Percentiles rank a stretch among this genome's conserved stretches.
phyloP scores from a whole-genome alignment of 2,888 invertebrate species.

The Thymelicus acteon region DNA sequence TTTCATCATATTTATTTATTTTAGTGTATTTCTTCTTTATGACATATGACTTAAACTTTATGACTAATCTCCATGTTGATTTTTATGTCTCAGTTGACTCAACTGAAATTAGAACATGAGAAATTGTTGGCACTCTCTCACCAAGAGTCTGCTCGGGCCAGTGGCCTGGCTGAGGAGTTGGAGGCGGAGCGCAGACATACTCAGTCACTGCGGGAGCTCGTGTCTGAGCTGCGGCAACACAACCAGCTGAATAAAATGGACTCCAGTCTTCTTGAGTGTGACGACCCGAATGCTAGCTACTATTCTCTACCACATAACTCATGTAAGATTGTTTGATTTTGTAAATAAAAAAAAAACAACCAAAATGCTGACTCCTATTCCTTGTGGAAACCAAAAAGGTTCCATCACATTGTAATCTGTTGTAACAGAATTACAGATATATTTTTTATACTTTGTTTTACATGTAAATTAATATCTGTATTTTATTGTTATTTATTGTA shows the following conservation, averaged over 20 bases:
- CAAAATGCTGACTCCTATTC: too few relatives aligned
- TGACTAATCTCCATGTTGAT: background rate
- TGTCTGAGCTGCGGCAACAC: conserved; percentile 67
- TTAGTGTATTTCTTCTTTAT: too few relatives aligned
- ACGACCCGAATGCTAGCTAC: conserved; percentile 69
- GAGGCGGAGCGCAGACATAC: conserved; percentile 59
- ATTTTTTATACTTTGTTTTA: too few relatives aligned
- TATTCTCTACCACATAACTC: conserved; percentile 63
- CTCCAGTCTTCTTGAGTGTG: conserved; percentile 71
- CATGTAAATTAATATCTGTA: too few relatives aligned
- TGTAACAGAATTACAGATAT: too few relatives aligned
- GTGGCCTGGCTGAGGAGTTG: conserved; percentile 61
- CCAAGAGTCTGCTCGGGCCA: conserved; percentile 57
- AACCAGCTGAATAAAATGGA: conserved; percentile 65
- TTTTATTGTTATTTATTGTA: conserved; percentile 37
- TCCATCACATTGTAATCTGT: too few relatives aligned
- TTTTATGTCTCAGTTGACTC: conserved; percentile 66
- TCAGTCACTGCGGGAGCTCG: conserved; percentile 61
- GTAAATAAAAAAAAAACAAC: background rate
- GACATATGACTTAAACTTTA: too few relatives aligned
- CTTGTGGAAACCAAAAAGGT: too few relatives aligned
- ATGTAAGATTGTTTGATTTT: conserved; percentile 57
- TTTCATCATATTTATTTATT: too few relatives aligned
- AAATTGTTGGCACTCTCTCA: conserved; percentile 64
- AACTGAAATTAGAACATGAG: conserved; percentile 71